Evolutionary conservation across 2,888 invertebrate genomes (phyloP), one percentile per base, ranked within the genome.

Genomic region (Drosophila demipolita): DNA sequence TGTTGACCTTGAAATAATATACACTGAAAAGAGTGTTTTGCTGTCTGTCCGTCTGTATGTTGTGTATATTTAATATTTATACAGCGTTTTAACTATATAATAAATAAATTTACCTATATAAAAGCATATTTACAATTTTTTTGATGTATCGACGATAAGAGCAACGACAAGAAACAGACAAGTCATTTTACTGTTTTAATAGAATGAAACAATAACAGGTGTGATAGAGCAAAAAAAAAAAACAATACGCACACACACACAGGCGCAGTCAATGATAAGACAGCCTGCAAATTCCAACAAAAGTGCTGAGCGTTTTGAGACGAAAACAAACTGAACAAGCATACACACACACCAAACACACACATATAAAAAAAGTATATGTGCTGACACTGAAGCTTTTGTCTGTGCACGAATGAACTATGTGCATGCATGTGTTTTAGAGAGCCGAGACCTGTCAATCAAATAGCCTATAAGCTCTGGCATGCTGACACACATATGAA

Each of bases 401-500:
- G 29, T 23, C 20, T 48, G 33, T 20, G 40, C 32, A 33, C 38
- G 26, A 49, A 35, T 58, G 11, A 53, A 23, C 38, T 26, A 33
- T 53, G 36, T 59, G 42, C 23, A 29, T 58, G 36, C 38, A 36
- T 67, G 20, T 58, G 32, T 49, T n/a, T 65, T 29, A 55, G 61
- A 61, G 69, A 69, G 49, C n/a, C 11, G 49, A 57, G 61, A 64
- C 45, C 52, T 61, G 61, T 54, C 26, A 35, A 40, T 38, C 40
- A 53, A 50, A 45, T 38, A 58, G 35, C 64, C 59, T 62, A 57
- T 68, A 67, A 70, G 72, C 67, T 72, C 73, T 84, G 89, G 71
- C 87, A 87, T 70, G 77, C 75, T 89, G 89, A 89, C 85, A 89
- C 87, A 67, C 35, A 57, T 55, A 35, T 17, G 23, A 50, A 42